These are phyloP conservation scores for Gymnocephalus cernua DNA, from an alignment of 2,113 vertebrate species.

Conservation along the genomic window DNA sequence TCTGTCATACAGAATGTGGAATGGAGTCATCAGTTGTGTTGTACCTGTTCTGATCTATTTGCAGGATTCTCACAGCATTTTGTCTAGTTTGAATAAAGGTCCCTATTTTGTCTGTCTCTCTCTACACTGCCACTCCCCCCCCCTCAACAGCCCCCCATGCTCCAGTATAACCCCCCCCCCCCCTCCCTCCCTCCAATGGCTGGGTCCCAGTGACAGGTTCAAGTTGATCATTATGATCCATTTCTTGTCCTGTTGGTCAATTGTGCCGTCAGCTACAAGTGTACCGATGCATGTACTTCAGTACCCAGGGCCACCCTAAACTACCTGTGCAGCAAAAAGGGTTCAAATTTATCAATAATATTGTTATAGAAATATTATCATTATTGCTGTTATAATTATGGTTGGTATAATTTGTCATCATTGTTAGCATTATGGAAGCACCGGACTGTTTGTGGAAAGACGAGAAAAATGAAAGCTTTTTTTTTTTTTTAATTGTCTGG, in stretches of 20 bases:
- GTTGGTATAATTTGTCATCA: slow-evolving; percentile 88
- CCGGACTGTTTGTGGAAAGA: slow-evolving; percentile 85
- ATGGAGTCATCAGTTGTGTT: slow-evolving; percentile 45
- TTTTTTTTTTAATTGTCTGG: slow-evolving; percentile 79
- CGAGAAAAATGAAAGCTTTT: slow-evolving; percentile 68
- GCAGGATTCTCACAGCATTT: slow-evolving; percentile 55
- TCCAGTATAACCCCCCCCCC: slow-evolving; percentile 56
- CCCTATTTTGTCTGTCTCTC: slow-evolving; percentile 70
- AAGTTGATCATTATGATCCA: slow-evolving; percentile 31
- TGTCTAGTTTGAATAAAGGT: slow-evolving; percentile 54
- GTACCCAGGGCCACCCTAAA: slow-evolving; percentile 69
- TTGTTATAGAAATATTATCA: slow-evolving; percentile 84
- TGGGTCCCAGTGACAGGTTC: slow-evolving; percentile 25
- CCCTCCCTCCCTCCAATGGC: background rate
- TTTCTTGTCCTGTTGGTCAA: slow-evolving; percentile 42
- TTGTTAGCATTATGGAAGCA: slow-evolving; percentile 88
- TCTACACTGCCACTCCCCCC: slow-evolving; percentile 68
- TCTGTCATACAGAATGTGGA: slow-evolving; percentile 65
- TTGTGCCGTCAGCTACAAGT: slow-evolving; percentile 52
- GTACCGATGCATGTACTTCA: slow-evolving; percentile 71
- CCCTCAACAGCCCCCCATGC: slow-evolving; percentile 52
- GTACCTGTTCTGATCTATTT: slow-evolving; percentile 50
- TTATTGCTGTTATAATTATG: slow-evolving; percentile 88
- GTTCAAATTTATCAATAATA: slow-evolving; percentile 75
- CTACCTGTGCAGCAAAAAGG: slow-evolving; percentile 84